Percentiles rank a stretch among this genome's conserved stretches.
These are phyloP conservation scores for Stegodyphus mimosarum DNA, from an alignment of 1,140 invertebrate species.

Conservation along the genomic window DNA sequence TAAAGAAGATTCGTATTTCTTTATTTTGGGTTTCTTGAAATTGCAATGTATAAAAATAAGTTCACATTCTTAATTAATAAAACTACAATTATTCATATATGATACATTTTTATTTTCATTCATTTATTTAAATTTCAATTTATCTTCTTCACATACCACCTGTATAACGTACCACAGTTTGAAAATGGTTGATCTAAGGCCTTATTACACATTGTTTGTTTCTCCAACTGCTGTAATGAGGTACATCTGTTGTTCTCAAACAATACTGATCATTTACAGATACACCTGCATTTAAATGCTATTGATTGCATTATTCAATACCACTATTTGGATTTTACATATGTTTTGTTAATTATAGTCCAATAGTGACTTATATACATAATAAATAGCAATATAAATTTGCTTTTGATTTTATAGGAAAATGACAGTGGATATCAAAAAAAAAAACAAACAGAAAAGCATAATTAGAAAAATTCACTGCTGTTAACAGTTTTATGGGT, in stretches of 20 bases:
- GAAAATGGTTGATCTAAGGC: constrained; percentile 56
- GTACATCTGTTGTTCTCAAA: constrained; percentile 21
- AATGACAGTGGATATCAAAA: not conserved
- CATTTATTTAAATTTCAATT: constrained; percentile 47
- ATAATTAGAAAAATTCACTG: not conserved
- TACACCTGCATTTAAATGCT: constrained; percentile 26
- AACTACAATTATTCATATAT: constrained; percentile 3
- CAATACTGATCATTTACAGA: constrained; percentile 1
- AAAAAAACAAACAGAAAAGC: not conserved
- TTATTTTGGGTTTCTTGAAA: no score
- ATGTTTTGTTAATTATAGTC: not conserved
- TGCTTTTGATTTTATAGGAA: constrained; percentile 8
- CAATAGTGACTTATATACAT: constrained; percentile 20
- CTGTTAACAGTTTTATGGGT: no score
- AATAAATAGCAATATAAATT: constrained; percentile 34
- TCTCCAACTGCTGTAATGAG: constrained; percentile 46
- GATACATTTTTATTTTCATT: constrained; percentile 59
- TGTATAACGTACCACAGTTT: constrained; percentile 46
- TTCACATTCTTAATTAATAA: no score
- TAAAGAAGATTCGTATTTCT: no score
- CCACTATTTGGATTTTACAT: not conserved
- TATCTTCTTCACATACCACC: constrained; percentile 37
- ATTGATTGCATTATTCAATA: not conserved
- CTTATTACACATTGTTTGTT: constrained; percentile 23
- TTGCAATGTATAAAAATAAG: no score